Evolutionary conservation across 2,888 invertebrate species (phyloP).

Genomic region (Mesoligia furuncula): DNA sequence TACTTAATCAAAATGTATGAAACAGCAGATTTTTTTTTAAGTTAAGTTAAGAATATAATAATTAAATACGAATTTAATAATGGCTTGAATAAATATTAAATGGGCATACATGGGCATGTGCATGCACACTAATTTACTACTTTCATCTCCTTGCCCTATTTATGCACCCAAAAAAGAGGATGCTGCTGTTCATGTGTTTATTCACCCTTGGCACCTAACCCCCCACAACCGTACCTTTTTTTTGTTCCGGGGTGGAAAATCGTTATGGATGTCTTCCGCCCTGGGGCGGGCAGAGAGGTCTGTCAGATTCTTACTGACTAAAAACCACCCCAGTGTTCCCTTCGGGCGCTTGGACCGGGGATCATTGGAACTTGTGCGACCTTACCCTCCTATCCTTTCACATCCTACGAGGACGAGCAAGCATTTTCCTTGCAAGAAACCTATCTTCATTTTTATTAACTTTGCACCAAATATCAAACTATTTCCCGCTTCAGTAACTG

Average conservation of each 20-base stretch:
- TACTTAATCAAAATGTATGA: too few relatives aligned
- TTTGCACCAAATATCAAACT: neutral
- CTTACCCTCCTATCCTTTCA: neutral
- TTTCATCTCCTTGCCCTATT: neutral
- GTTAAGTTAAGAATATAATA: too few relatives aligned
- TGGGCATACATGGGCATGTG: too few relatives aligned
- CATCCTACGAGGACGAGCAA: neutral
- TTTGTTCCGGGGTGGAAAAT: neutral
- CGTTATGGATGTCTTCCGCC: neutral
- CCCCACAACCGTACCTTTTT: neutral
- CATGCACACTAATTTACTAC: too few relatives aligned
- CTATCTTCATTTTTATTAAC: neutral
- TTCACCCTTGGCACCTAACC: neutral
- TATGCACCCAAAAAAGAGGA: neutral
- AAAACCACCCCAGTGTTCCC: too few relatives aligned
- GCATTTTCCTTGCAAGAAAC: too few relatives aligned
- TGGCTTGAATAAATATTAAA: too few relatives aligned
- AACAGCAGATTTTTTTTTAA: too few relatives aligned
- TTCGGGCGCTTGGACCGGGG: too few relatives aligned
- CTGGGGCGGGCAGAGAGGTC: neutral
- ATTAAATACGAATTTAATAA: too few relatives aligned
- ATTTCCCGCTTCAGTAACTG: neutral
- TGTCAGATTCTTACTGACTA: neutral
- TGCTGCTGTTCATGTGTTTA: neutral
- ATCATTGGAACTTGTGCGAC: too few relatives aligned